Evolutionary conservation across 2,797 vertebrate species (phyloP).

Genomic region (Coccyzus lansbergi): DNA sequence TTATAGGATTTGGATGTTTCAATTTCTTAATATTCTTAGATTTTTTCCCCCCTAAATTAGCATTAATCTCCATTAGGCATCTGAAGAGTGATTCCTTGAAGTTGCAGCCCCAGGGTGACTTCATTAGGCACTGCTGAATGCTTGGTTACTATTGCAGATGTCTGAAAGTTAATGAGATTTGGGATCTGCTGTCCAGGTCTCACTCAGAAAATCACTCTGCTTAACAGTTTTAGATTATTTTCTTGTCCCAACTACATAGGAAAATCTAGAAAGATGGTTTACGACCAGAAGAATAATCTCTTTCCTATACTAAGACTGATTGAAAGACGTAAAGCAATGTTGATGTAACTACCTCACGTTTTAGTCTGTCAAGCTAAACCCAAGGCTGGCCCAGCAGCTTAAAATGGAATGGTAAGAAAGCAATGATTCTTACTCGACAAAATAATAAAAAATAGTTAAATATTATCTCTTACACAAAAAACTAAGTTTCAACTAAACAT

Average conservation of each 20-base stretch:
- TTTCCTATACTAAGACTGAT: not conserved
- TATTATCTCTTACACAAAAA: not conserved
- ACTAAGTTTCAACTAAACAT: not conserved
- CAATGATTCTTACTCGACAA: fast-evolving
- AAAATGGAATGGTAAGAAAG: not conserved
- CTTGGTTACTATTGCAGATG: not conserved
- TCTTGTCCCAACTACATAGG: not conserved
- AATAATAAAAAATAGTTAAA: not conserved
- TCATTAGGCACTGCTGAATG: not conserved
- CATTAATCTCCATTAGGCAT: not conserved
- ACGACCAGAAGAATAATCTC: not conserved
- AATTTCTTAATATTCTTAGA: not conserved
- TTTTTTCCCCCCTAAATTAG: fast-evolving
- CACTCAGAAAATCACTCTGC: not conserved
- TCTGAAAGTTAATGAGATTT: not conserved
- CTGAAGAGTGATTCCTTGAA: not conserved
- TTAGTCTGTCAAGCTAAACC: not conserved
- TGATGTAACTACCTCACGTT: not conserved
- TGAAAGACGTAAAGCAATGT: not conserved
- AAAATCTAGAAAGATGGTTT: not conserved
- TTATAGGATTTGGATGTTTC: not conserved
- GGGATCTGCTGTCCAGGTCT: not conserved
- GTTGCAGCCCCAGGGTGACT: not conserved
- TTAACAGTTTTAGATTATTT: not conserved
- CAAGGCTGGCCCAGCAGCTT: not conserved